phyloP scores from a whole-genome alignment of 2,113 vertebrate species.

The Syngnathus typhle region DNA sequence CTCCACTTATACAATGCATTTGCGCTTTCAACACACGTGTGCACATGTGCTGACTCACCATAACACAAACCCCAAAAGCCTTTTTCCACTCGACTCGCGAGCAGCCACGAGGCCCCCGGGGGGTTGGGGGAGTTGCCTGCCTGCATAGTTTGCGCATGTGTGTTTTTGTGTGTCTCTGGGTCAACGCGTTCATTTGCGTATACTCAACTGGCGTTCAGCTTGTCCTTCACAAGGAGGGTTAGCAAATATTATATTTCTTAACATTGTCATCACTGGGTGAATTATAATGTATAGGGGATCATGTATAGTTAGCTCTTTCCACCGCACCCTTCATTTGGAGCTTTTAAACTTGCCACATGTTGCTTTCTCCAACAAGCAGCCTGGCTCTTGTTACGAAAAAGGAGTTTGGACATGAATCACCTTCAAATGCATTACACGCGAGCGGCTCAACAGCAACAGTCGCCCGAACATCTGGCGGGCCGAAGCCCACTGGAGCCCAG shows the following conservation, averaged over 20 bases:
- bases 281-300: too few species aligned
- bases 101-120: slow-evolving; percentile 31
- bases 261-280: too few species aligned
- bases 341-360: slow-evolving; percentile 5
- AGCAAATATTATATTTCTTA: background rate
- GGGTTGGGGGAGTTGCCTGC: slow-evolving; percentile 9
- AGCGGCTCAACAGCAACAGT: background rate
- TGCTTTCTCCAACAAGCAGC: slow-evolving; percentile 1
- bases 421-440: background rate
- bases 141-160: slow-evolving; percentile 21
- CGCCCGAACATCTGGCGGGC: background rate
- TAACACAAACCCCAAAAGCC: slow-evolving; percentile 39
- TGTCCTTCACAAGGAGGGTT: slow-evolving; percentile 31
- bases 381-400: slow-evolving; percentile 5
- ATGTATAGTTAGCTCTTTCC: background rate
- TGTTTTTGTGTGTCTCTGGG: background rate
- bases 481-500: background rate
- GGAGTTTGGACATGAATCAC: slow-evolving; percentile 1
- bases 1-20: background rate
- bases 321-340: slow-evolving; percentile 5
- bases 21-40: slow-evolving; percentile 10
- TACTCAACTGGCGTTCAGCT: slow-evolving; percentile 16
- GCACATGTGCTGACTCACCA: slow-evolving; percentile 42
- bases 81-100: slow-evolving; percentile 50
- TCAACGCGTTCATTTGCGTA: background rate